A percentile compares a stretch with the other conserved stretches of the same genome.
Evolutionary conservation across 2,113 vertebrate genomes (phyloP).

Genomic region (Vulpes ferrilata): DNA sequence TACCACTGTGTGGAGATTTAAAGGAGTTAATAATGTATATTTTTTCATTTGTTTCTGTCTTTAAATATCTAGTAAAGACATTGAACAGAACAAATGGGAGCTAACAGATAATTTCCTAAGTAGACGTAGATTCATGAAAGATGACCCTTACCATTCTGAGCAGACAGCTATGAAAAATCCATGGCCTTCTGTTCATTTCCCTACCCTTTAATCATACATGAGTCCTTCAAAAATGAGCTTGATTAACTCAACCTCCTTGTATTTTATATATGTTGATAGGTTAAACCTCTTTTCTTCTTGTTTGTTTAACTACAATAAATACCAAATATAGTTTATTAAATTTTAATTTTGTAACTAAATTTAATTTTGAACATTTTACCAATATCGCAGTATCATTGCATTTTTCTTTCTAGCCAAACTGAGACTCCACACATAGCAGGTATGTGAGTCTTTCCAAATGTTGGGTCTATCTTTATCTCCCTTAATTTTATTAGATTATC

Average conservation of each 20-base stretch:
- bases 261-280: background rate
- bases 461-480: background rate
- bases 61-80: slow-evolving; percentile 32
- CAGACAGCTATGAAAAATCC: slow-evolving; percentile 76
- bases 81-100: slow-evolving; percentile 71
- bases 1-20: background rate
- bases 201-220: slow-evolving; percentile 76
- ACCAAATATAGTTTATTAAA: slow-evolving; percentile 6
- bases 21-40: slow-evolving; percentile 66
- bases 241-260: slow-evolving; percentile 35
- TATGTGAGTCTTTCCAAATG: background rate
- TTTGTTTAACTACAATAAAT: slow-evolving; percentile 27
- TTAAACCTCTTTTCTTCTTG: background rate
- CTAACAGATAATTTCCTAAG: slow-evolving; percentile 79
- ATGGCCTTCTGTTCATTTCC: slow-evolving; percentile 71
- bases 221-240: slow-evolving; percentile 52
- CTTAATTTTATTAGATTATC: background rate
- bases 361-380: background rate
- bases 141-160: slow-evolving; percentile 48
- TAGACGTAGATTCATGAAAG: slow-evolving; percentile 69
- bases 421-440: background rate
- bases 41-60: slow-evolving; percentile 74
- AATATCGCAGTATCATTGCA: background rate
- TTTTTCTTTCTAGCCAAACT: background rate
- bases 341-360: slow-evolving; percentile 45